Percentiles rank a stretch among this genome's conserved stretches.
Conservation (phyloP, 2,113 vertebrate genomes). For the Circaetus gallicus region DNA sequence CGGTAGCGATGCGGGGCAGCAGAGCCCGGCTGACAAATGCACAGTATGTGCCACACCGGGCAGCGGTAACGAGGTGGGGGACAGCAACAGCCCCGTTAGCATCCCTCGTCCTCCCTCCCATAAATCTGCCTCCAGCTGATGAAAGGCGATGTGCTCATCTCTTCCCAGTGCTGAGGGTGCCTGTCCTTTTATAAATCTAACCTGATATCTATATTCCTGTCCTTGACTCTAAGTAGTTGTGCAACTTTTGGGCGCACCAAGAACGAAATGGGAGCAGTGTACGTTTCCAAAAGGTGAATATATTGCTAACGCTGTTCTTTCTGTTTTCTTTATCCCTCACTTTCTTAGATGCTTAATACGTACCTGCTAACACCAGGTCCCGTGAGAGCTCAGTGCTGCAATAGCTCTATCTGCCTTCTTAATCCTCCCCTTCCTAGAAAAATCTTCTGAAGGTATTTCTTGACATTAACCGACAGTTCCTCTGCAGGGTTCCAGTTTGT, state of each 20-base stretch:
- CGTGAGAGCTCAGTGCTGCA: not conserved
- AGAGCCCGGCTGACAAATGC: not conserved
- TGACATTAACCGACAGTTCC: not conserved
- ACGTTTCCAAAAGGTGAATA: not conserved
- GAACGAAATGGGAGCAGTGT: not conserved
- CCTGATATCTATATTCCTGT: not conserved
- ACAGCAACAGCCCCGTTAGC: not conserved
- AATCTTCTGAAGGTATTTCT: not conserved
- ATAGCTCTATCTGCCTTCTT: not conserved
- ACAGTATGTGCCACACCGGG: rapidly evolving
- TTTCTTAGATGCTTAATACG: not conserved
- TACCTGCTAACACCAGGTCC: not conserved
- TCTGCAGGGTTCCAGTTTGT: not conserved
- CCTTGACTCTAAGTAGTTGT: not conserved
- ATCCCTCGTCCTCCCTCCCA: not conserved
- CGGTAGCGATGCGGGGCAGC: rapidly evolving
- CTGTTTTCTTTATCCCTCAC: not conserved
- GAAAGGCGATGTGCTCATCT: not conserved
- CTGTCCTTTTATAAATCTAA: not conserved
- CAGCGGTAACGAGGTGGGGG: rapidly evolving
- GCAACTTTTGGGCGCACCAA: not conserved
- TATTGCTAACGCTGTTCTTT: not conserved
- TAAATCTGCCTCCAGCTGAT: not conserved
- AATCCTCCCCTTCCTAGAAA: not conserved
- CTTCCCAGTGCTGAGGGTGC: not conserved